Conservation (phyloP, 2,888 invertebrate genomes). For the Eupithecia tripunctaria region DNA sequence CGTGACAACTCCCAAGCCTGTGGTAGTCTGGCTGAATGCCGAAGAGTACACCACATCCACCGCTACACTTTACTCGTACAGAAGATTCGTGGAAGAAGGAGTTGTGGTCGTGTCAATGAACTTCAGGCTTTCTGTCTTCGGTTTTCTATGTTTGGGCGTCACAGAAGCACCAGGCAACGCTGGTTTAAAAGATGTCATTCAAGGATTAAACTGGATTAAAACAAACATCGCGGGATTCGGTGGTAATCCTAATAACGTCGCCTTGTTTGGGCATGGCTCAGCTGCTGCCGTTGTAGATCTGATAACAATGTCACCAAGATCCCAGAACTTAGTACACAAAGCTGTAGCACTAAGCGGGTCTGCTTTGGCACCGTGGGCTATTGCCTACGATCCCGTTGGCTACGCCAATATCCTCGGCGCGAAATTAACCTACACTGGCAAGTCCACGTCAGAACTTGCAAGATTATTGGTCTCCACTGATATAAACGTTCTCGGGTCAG, state of each 20-base stretch:
- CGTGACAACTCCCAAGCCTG: slow-evolving; percentile 62
- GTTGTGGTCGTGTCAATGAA: slow-evolving; percentile 87
- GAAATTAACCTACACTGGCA: slow-evolving; percentile 61
- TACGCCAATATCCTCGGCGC: slow-evolving; percentile 62
- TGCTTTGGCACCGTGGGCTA: slow-evolving; percentile 72
- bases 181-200: slow-evolving; percentile 92
- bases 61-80: slow-evolving; percentile 65
- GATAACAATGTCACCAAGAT: slow-evolving; percentile 64
- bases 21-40: slow-evolving; percentile 72
- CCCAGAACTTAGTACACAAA: slow-evolving; percentile 66
- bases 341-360: slow-evolving; percentile 74
- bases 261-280: slow-evolving; percentile 92
- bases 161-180: slow-evolving; percentile 90
- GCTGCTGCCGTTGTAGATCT: slow-evolving; percentile 86
- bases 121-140: slow-evolving; percentile 90
- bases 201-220: slow-evolving; percentile 90
- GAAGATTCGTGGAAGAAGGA: slow-evolving; percentile 86
- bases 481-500: slow-evolving; percentile 51
- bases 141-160: slow-evolving; percentile 86
- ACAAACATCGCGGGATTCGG: slow-evolving; percentile 79
- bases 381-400: slow-evolving; percentile 70
- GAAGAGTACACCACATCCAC: slow-evolving; percentile 63
- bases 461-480: slow-evolving; percentile 56
- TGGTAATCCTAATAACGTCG: slow-evolving; percentile 88
- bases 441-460: slow-evolving; percentile 58